Conservation (phyloP, 2,113 vertebrate species). For the Boleophthalmus pectinirostris region DNA sequence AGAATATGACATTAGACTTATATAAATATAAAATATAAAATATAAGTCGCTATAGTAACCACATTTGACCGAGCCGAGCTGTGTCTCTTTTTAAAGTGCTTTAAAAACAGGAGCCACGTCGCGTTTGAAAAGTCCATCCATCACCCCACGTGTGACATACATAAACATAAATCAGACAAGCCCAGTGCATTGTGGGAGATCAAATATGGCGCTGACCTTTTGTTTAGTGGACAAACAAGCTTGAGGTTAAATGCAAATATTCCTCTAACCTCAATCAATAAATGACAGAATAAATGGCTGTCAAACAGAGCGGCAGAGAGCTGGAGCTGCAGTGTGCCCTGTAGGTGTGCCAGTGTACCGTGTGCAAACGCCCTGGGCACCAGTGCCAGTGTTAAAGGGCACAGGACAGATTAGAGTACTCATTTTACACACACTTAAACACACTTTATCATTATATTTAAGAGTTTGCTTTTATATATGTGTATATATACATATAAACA, state of each 20-base stretch:
- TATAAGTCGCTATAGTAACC: too few relatives aligned
- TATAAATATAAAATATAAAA: too few relatives aligned
- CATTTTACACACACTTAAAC: too few relatives aligned
- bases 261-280: constrained; percentile 42
- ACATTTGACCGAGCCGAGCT: neutral
- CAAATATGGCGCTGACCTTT: constrained; percentile 54
- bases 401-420: too few relatives aligned
- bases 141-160: neutral
- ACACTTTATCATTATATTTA: too few relatives aligned
- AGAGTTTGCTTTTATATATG: too few relatives aligned
- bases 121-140: neutral
- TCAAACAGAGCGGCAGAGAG: neutral
- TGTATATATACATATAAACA: too few relatives aligned
- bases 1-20: too few relatives aligned
- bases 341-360: too few relatives aligned
- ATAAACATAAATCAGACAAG: neutral
- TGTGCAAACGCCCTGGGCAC: too few relatives aligned
- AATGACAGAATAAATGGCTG: neutral
- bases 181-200: constrained; percentile 39
- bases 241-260: constrained; percentile 48
- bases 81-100: neutral
- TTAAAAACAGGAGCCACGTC: neutral
- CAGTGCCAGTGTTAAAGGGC: too few relatives aligned
- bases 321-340: neutral
- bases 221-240: constrained; percentile 55